These are phyloP conservation scores for Epizoanthus fatuus DNA, from an alignment of 92 coral and sea anemone genomes.

Conservation along the genomic window DNA sequence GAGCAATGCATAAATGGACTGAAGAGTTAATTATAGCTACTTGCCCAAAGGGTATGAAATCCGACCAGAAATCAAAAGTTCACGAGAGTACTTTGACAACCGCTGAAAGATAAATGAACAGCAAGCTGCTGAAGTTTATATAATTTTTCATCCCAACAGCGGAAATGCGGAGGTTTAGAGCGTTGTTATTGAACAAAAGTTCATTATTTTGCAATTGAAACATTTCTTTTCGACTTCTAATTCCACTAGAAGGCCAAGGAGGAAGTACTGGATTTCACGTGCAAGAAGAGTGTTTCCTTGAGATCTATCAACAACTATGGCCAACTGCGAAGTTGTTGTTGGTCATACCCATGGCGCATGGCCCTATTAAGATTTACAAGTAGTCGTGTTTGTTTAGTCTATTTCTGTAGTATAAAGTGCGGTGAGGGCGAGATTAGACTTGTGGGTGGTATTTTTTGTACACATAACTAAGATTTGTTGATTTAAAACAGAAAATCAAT, in stretches of 20 bases:
- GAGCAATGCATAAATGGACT: too few relatives aligned
- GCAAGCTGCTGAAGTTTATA: not conserved
- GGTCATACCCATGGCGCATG: not conserved
- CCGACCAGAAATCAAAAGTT: too few relatives aligned
- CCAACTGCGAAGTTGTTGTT: not conserved
- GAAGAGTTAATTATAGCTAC: too few relatives aligned
- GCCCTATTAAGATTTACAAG: not conserved
- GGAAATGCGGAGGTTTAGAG: not conserved
- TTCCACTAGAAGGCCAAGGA: not conserved
- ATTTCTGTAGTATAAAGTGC: not conserved
- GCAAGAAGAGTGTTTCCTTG: not conserved
- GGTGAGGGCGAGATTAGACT: not conserved
- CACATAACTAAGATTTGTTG: not conserved
- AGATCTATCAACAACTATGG: not conserved
- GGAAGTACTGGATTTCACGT: not conserved
- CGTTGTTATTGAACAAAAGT: not conserved
- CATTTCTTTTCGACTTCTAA: not conserved
- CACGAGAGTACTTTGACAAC: too few relatives aligned
- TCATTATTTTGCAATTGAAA: not conserved
- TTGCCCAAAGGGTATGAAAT: too few relatives aligned
- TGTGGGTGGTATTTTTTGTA: constrained; percentile 7
- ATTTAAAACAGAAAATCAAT: constrained; percentile 14
- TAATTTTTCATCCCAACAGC: not conserved
- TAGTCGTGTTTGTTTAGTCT: not conserved
- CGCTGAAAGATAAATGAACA: not conserved